Base-by-base conservation (phyloP, 1,140 invertebrate species). In the Leptopilina boulardi region DNA sequence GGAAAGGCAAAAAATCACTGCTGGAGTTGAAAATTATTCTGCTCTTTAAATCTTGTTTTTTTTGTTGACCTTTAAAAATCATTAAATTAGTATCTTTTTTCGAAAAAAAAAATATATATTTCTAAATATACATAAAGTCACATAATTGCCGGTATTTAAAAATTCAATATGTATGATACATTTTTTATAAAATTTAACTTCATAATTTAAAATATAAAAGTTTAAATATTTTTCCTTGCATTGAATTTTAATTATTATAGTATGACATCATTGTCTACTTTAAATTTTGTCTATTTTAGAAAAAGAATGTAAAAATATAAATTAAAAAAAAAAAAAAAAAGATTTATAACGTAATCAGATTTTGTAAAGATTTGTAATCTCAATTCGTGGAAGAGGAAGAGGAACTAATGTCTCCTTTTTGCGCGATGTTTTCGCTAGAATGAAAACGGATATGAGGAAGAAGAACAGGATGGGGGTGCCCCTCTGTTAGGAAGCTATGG, bases 391-490 rank as follows among this genome's bases (percentile, higher is more conserved):
- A 51, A 59, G 23, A 70, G 72, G 42, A 73, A 75, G 77, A 76
- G 34, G 66, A 77, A 71, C 66, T 72, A n/a, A n/a, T n/a, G n/a
- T n/a, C 30, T 38, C 30, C 79, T 42, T 70, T 78, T 75, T 56
- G 71, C 76, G 44, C 19, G 26, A 41, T 3, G 41, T 47, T 75
- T 75, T 75, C 51, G 51, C 44, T 59, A 47, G 54, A 78, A 75
- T 23, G 21, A 30, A 47, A 71, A 75, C 77, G 76, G 77, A 79
- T 74, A 75, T 79, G 74, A 6, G 23, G 42, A 26, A 15, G 74
- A 6, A 18, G 42, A 26, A 15, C 34, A 71, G 73, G 75, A 79
- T 51, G 47, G n/a, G n/a, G n/a, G 44, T 42, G 70, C 54, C 70
- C n/a, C n/a, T n/a, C n/a, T 74, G 34, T 38, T 70, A 56, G 70